Evolutionary conservation across 2,113 vertebrate genomes (phyloP).

Genomic region (Prionailurus viverrinus): DNA sequence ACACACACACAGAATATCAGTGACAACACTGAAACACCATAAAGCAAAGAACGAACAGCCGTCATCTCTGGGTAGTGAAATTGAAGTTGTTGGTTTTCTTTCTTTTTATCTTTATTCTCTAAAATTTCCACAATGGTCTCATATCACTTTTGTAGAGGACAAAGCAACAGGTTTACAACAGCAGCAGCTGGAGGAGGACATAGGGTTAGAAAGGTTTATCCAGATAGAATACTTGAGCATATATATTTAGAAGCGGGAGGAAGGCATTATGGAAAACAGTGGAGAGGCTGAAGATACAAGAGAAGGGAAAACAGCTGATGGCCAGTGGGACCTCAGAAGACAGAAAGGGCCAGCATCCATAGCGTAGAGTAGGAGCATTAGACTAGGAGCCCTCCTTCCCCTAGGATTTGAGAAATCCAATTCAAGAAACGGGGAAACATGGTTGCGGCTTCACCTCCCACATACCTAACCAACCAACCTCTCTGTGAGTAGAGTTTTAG

Average conservation of each 20-base stretch:
- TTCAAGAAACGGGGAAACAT: background rate
- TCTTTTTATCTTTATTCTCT: conserved; percentile 39
- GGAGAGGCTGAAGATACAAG: background rate
- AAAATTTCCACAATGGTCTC: conserved; percentile 38
- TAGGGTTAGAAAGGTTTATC: background rate
- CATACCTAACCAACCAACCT: background rate
- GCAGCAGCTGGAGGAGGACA: conserved; percentile 2
- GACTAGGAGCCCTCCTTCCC: background rate
- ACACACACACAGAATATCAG: background rate
- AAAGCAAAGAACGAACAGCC: background rate
- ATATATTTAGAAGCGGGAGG: background rate
- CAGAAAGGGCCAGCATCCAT: background rate
- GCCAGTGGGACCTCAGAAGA: background rate
- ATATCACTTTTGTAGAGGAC: background rate
- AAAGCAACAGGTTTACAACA: conserved; percentile 9
- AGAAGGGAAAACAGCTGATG: background rate
- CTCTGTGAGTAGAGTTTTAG: background rate
- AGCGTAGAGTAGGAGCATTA: background rate
- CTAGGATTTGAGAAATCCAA: background rate
- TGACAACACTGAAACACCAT: background rate
- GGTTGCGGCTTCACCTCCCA: background rate
- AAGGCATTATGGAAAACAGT: background rate
- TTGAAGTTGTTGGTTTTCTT: background rate
- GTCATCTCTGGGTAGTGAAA: background rate
- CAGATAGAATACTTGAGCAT: background rate